Evolutionary conservation across 2,888 invertebrate genomes (phyloP), one percentile per base, ranked within the genome.

Genomic region (Embidobia sp.): DNA sequence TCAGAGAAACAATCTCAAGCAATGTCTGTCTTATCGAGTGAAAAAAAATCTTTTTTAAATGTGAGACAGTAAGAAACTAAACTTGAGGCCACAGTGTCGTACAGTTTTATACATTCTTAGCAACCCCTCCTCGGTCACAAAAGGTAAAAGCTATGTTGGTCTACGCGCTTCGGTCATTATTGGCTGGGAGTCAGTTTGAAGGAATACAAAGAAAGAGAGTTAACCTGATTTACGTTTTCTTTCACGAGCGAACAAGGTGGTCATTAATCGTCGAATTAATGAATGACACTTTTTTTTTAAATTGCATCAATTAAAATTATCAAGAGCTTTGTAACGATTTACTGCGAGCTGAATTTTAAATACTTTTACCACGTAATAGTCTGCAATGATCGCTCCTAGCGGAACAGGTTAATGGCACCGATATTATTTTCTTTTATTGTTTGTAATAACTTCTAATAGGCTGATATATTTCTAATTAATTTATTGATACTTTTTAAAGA

Each of bases 81-180:
- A 79, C 79, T 78, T 55, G 73, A 66, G 77, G 81, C 82, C 15
- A 82, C 80, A 80, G 81, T 76, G 80, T 63, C 82, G 82, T 84
- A 83, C 85, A 78, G 83, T 87, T 87, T 87, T 87, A 87, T 87
- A 87, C 82, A 72, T 53, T 80, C 83, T 80, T 72, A 69, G 79
- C 59, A 82, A 80, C 84, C 87, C 87, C 87, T 86, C 83, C 86
- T 85, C 59, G 75, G 53, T 66, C 59, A 67, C 75, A 79, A 85
- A 83, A 85, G 84, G 85, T 85, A 86, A 86, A 86, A 85, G 86
- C 84, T 81, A 83, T 78, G n/a, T n/a, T n/a, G n/a, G n/a, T n/a
- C n/a, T n/a, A n/a, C n/a, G n/a, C n/a, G n/a, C 81, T 80, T 82
- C 83, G 85, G 83, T 84, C 84, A 86, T 85, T 59, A 74, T 74